These are phyloP conservation scores for Petrophora chlorosata DNA, from an alignment of 2,888 invertebrate genomes.

Conservation along the genomic window DNA sequence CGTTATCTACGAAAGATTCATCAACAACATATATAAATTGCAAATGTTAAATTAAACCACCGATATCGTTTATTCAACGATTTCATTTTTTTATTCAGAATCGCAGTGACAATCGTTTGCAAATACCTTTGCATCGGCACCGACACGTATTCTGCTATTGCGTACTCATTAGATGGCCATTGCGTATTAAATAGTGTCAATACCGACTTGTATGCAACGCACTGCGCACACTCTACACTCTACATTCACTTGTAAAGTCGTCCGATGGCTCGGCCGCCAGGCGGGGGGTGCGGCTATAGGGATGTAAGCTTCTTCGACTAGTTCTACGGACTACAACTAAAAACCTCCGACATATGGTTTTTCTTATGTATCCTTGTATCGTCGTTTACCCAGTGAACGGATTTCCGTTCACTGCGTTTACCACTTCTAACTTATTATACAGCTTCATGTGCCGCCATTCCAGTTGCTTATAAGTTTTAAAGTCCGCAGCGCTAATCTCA, in stretches of 20 bases:
- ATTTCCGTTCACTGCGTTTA: no score
- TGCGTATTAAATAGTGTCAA: constrained; percentile 9
- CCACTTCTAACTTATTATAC: no score
- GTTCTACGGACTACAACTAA: no score
- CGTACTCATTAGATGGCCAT: neutral
- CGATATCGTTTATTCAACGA: neutral
- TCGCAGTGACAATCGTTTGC: no score
- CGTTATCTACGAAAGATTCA: neutral
- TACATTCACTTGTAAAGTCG: constrained; percentile 14
- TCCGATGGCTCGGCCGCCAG: constrained; percentile 8
- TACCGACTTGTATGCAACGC: constrained; percentile 8
- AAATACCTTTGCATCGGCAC: neutral
- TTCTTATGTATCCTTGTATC: no score
- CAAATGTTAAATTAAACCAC: neutral
- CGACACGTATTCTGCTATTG: constrained; percentile 2
- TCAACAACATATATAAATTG: neutral
- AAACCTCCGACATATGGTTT: no score
- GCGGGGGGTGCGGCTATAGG: constrained; percentile 1
- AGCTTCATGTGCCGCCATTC: no score
- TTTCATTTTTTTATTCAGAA: no score
- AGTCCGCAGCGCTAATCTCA: no score
- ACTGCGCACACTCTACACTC: constrained; percentile 1
- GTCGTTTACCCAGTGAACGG: no score
- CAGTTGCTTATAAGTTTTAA: no score
- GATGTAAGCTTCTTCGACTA: neutral